phyloP scores from a whole-genome alignment of 2,888 invertebrate genomes.

The Drepana falcataria region DNA sequence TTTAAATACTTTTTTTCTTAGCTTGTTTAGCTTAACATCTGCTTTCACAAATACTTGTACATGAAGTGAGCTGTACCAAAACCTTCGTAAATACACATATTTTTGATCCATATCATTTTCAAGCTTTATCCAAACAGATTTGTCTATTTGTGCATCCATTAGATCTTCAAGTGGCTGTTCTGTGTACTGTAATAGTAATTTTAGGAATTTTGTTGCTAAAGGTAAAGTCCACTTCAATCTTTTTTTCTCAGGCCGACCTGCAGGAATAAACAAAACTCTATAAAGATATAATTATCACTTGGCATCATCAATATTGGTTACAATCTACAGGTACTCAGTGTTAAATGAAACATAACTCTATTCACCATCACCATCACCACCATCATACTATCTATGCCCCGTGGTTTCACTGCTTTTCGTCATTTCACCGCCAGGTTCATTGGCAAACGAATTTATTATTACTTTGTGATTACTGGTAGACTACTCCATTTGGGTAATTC shows the following conservation, averaged over 20 bases:
- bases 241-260: conserved; percentile 39
- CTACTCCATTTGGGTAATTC: no score
- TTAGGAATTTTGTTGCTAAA: conserved; percentile 46
- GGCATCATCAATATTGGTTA: no score
- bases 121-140: conserved; percentile 45
- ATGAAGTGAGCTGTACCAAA: conserved; percentile 54
- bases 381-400: no score
- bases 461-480: no score
- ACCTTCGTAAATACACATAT: conserved; percentile 36
- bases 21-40: conserved; percentile 40
- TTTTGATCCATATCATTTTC: conserved; percentile 42
- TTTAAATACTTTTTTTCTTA: conserved; percentile 41
- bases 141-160: conserved; percentile 45
- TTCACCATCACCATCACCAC: no score
- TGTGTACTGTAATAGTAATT: conserved; percentile 39
- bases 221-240: conserved; percentile 46
- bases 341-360: no score
- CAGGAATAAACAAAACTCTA: conserved; percentile 1
- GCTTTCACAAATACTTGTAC: conserved; percentile 51
- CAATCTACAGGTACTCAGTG: no score
- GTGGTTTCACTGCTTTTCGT: no score
- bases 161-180: conserved; percentile 40
- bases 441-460: no score
- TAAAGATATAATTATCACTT: no score
- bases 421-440: no score